A percentile compares a stretch with the other conserved stretches of the same genome.
Evolutionary conservation across 2,888 invertebrate species (phyloP).

Genomic region (Schizotus pectinicornis): DNA sequence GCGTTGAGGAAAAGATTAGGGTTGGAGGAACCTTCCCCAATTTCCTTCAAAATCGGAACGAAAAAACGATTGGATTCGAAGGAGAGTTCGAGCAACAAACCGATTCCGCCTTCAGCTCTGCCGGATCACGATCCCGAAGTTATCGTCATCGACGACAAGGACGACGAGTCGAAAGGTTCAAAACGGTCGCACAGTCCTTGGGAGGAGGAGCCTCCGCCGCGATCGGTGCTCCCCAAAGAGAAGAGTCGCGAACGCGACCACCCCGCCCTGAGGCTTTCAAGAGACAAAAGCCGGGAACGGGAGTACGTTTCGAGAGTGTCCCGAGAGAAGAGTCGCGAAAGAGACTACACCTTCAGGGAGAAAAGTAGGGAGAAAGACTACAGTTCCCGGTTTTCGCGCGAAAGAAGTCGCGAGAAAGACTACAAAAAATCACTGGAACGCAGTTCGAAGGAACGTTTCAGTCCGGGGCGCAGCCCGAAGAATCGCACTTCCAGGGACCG

Average conservation of each 20-base stretch:
- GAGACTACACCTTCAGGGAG: not conserved
- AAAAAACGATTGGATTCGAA: constrained; percentile 15
- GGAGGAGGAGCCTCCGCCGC: constrained; percentile 47
- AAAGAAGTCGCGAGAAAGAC: not conserved
- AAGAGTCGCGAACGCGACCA: not conserved
- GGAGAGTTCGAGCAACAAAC: constrained; percentile 35
- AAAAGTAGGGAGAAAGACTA: not conserved
- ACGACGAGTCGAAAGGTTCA: constrained; percentile 41
- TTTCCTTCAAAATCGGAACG: constrained; percentile 53
- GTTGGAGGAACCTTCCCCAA: constrained; percentile 53
- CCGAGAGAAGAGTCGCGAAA: too few species aligned
- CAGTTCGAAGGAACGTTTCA: constrained; percentile 12
- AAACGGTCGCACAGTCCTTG: constrained; percentile 55
- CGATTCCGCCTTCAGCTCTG: constrained; percentile 49
- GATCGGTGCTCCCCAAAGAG: not conserved
- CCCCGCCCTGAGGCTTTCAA: not conserved
- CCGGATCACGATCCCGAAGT: constrained; percentile 54
- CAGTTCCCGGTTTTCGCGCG: not conserved
- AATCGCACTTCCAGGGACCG: constrained; percentile 2
- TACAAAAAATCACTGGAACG: constrained; percentile 3
- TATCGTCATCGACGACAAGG: constrained; percentile 53
- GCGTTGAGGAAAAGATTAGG: constrained; percentile 69
- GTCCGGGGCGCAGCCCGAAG: constrained; percentile 3
- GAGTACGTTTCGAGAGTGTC: constrained; percentile 39
- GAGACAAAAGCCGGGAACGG: constrained; percentile 33